Percentiles rank a stretch among this genome's conserved stretches.
These are phyloP conservation scores for Rotaria socialis DNA, from an alignment of 2,888 invertebrate genomes.

Conservation along the genomic window DNA sequence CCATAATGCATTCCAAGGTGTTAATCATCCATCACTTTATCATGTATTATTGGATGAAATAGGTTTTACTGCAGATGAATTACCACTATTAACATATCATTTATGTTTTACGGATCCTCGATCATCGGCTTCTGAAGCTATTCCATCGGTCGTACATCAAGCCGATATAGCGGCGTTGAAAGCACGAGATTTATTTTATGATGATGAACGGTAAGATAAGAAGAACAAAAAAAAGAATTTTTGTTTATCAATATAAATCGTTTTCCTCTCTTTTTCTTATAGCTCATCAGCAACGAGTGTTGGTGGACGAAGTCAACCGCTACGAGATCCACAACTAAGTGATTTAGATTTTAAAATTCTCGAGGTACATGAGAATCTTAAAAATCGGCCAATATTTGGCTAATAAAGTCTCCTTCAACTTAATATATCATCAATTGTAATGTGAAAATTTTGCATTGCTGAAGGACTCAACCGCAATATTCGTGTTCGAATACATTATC, in stretches of 20 bases:
- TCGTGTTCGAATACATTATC: too few species aligned
- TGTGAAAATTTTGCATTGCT: background rate
- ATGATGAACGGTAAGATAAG: background rate
- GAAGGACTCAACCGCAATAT: background rate
- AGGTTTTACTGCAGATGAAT: slow-evolving; percentile 47
- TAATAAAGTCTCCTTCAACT: background rate
- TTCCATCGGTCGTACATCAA: slow-evolving; percentile 24
- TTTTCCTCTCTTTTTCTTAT: background rate
- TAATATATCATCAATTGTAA: background rate
- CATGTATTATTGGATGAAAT: slow-evolving; percentile 47
- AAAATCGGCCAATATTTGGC: slow-evolving; percentile 5
- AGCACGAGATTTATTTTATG: slow-evolving; percentile 28
- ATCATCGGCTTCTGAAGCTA: slow-evolving; percentile 28
- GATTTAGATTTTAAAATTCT: background rate
- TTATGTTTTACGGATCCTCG: slow-evolving; percentile 43
- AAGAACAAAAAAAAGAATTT: background rate
- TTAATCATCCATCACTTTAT: slow-evolving; percentile 47
- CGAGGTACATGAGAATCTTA: background rate
- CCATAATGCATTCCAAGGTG: slow-evolving; percentile 41
- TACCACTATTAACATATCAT: slow-evolving; percentile 47
- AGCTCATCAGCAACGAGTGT: background rate
- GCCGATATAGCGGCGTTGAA: background rate
- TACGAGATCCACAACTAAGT: background rate
- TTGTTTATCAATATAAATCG: background rate
- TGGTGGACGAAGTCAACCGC: background rate